phyloP scores from a whole-genome alignment of 2,797 vertebrate species.

The Lerista edwardsae region DNA sequence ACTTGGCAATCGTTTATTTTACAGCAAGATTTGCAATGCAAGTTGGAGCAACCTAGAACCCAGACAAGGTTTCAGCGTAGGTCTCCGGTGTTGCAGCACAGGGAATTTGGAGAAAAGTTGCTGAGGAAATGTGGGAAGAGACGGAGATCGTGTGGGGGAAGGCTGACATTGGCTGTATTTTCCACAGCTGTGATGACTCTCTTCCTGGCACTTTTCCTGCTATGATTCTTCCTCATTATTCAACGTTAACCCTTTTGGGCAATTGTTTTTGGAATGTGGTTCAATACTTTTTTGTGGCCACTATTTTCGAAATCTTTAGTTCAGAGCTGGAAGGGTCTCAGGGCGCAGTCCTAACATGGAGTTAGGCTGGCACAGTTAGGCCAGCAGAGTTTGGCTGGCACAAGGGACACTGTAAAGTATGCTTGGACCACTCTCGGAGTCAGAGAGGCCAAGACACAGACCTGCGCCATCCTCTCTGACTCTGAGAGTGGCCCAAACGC shows the following conservation, averaged over 20 bases:
- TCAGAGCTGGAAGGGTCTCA: not conserved
- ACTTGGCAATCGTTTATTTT: not conserved
- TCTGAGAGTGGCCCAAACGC: too few species aligned
- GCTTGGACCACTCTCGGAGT: too few species aligned
- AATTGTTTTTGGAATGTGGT: not conserved
- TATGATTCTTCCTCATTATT: not conserved
- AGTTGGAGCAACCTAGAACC: not conserved
- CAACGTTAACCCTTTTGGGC: too few species aligned
- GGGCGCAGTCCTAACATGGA: too few species aligned
- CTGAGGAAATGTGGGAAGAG: not conserved
- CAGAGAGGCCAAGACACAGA: too few species aligned
- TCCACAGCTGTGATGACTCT: not conserved
- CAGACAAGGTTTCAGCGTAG: not conserved
- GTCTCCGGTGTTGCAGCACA: not conserved
- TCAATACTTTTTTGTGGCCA: not conserved
- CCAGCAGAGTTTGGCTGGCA: too few species aligned
- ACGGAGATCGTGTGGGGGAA: not conserved
- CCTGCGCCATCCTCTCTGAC: too few species aligned
- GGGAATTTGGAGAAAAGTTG: too few species aligned
- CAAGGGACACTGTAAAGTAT: too few species aligned
- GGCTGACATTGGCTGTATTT: not conserved
- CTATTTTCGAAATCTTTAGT: not conserved
- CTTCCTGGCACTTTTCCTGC: not conserved
- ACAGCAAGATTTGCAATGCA: too few species aligned
- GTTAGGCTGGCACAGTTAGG: too few species aligned